Percentiles rank a stretch among this genome's conserved stretches.
phyloP scores from a whole-genome alignment of 2,113 vertebrate genomes.

The Lepus timidus region DNA sequence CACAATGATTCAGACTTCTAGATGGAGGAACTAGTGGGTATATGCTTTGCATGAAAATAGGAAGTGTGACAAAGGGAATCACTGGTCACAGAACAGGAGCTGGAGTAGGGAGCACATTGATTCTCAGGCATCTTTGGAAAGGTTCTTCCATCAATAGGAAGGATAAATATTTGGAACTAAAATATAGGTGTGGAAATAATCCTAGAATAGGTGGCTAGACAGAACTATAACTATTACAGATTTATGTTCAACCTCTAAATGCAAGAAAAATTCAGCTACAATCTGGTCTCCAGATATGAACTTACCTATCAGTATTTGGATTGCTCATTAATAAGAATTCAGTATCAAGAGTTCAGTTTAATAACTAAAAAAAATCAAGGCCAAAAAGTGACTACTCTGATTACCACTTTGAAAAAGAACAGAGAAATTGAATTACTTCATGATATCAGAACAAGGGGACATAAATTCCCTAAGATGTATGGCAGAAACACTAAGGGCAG shows the following conservation, averaged over 20 bases:
- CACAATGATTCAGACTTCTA: neutral
- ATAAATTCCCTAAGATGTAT: neutral
- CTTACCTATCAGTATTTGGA: neutral
- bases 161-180: slow-evolving; percentile 22
- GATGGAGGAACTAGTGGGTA: neutral
- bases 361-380: slow-evolving; percentile 15
- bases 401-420: neutral
- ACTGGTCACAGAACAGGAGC: neutral
- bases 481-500: slow-evolving; percentile 21
- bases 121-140: neutral
- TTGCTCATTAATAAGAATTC: neutral
- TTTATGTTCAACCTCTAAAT: neutral
- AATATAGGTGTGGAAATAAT: neutral
- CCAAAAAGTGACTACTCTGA: neutral
- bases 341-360: neutral
- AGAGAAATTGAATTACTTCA: neutral
- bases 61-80: neutral
- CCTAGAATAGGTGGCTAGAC: neutral
- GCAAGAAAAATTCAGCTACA: neutral
- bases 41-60: neutral
- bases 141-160: neutral
- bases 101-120: neutral
- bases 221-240: neutral
- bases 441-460: neutral
- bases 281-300: neutral